Conservation (phyloP, 1,140 invertebrate genomes). For the Telenomus remus region DNA sequence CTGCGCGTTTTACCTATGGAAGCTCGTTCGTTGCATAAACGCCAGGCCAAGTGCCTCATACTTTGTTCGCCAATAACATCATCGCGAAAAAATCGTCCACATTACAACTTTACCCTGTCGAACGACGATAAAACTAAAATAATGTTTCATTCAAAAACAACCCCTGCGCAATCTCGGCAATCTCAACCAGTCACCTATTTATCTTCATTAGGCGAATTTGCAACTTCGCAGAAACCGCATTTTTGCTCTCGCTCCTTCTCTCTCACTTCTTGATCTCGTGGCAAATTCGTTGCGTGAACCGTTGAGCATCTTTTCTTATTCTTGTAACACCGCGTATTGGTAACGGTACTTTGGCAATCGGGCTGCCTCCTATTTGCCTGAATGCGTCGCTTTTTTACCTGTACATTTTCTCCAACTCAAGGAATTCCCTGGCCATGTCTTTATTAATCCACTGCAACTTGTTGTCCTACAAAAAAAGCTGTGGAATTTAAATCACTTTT, state of each 20-base stretch:
- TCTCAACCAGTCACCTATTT: too few species aligned
- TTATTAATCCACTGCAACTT: constrained; percentile 17
- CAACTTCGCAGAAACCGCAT: background rate
- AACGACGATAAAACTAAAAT: background rate
- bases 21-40: constrained; percentile 33
- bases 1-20: constrained; percentile 29
- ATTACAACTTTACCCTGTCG: background rate
- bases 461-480: background rate
- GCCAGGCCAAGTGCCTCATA: constrained; percentile 12
- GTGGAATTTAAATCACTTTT: too few species aligned
- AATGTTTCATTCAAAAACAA: too few species aligned
- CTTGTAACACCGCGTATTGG: constrained; percentile 15
- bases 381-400: constrained; percentile 16
- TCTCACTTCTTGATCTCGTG: background rate
- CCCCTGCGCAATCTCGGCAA: too few species aligned
- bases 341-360: constrained; percentile 44
- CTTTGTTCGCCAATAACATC: constrained; percentile 13
- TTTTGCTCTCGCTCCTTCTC: background rate
- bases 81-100: background rate
- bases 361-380: constrained; percentile 30
- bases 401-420: constrained; percentile 26
- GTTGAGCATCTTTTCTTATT: constrained; percentile 8
- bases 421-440: constrained; percentile 20
- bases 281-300: constrained; percentile 2
- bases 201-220: too few species aligned